Evolutionary conservation across 2,888 invertebrate species (phyloP), one percentile per base, ranked within the genome.

Genomic region (Torymus aiolomorphi): DNA sequence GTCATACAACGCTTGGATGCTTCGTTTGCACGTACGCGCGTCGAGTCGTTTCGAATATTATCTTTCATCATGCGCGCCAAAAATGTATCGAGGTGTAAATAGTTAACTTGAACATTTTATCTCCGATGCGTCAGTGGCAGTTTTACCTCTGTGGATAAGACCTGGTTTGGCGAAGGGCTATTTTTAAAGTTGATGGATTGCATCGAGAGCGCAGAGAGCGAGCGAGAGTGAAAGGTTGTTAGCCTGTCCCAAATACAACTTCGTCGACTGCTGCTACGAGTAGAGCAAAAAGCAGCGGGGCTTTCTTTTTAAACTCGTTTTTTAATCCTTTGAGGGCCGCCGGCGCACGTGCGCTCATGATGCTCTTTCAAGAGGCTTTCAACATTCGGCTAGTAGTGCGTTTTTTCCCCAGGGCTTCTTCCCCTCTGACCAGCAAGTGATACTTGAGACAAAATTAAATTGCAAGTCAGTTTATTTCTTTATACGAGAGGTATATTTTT

Each of bases 141-240:
- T 18, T 11, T 31, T 5, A 31, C 4, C 31, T 31, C 31, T 31
- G 31, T 31, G 31, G 31, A 31, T 31, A 31, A 31, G 31, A 31
- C 31, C 31, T 31, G 31, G 31, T 31, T 31, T 31, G 31, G 31
- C 31, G 31, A 42, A 54, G 61, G 54, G 79, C 74, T 81, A 79
- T 74, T 81, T 81, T 81, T 81, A 71, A 81, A 76, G 78, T 76
- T 81, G 76, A 81, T 70, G 74, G 73, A 81, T 81, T 57, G 63
- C 80, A 59, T 71, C 71, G 71, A 76, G 66, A 20, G 24, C 24
- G 13, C 14, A 24, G 12, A 12, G 51, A 61, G 51, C 16, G 70
- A 51, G 63, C 10, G n/a, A 57, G 54, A 31, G 62, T 42, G 54
- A 49, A 54, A 52, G 74, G 61, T 61, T 63, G 73, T 77, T 80